Evolutionary conservation across 2,888 invertebrate species (phyloP), one percentile per base, ranked within the genome.

Genomic region (Sinopyrophorus schimmeli): DNA sequence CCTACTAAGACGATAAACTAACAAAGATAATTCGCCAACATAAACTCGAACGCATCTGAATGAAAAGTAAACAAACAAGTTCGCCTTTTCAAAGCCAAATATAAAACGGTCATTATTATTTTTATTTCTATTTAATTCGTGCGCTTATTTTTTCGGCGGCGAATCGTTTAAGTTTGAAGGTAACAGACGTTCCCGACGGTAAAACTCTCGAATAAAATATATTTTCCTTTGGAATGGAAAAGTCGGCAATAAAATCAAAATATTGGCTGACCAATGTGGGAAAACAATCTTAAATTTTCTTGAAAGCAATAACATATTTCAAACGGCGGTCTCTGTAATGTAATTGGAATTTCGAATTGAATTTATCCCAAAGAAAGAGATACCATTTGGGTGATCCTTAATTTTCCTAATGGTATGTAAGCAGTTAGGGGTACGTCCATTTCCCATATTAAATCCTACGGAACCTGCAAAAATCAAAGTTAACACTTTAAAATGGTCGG

Each of bases 161-260:
- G n/a, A 39, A 47, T 44, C 44, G 34, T 28, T 49, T 46, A 49
- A 53, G 37, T 46, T 54, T 51, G 47, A 51, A 54, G 27, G 51
- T 47, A 47, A 44, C 54, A 51, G 43, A 43, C 37, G 47, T 51
- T 54, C 37, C 47, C 47, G 51, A 51, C 42, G 51, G 32, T 24
- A 32, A 46, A 43, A 54, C 51, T 41, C 40, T 26, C 51, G 51
- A 47, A 51, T 54, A 54, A 62, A 59, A 63, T 58, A 59, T 59
- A 61, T 57, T 50, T 53, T n/a, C 54, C 39, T 48, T 53, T 48
- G 32, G 47, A 63, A 64, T 63, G 59, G 62, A 61, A 63, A 64
- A 62, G 64, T 60, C 61, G 56, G 63, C 66, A 58, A 67, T 68
- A 66, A 68, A 68, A 65, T 67, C 67, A 65, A 68, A 68, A 67